Evolutionary conservation across 64 coral and sea anemone species (phyloP), one percentile per base, ranked within the genome.

Genomic region (Montipora sp.): DNA sequence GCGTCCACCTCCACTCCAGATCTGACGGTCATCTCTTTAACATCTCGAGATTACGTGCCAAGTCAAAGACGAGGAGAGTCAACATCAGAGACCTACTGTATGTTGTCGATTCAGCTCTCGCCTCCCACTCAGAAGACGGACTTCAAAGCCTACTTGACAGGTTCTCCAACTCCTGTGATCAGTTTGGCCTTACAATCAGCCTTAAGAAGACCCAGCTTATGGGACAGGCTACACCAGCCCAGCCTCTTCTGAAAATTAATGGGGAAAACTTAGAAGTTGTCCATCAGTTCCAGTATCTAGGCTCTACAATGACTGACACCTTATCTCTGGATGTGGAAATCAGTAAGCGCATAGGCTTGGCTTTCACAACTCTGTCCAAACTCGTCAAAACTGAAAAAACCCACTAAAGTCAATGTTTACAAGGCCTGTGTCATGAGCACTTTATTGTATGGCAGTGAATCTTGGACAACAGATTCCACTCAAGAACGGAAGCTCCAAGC

Each of bases 1-100:
- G 36, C 36, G 36, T 36, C 36, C 36, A 36, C 36, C 36, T 36
- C 36, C 36, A 36, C 79, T 16, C 47, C 47, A 60, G 58, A 61
- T 61, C 80, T 14, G 53, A 83, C 48, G 80, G 80, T 19, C 23
- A 23, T 4, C 80, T 83, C 61, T 83, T 65, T 12, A 83, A 83
- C 61, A 19, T 83, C 23, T 36, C 55, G 20, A 61, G 80, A 83
- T 19, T 83, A 61, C 61, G 21, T 43, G 80, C 58, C 2, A 83
- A 63, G 16, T 44, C 80, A 18, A 79, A 79, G 13, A 44, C 46
- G 7, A 6, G 16, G n/a, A 18, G 0, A 19, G 9, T 71, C 67
- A 19, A 19, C 67, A 36, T 36, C 2, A 6, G 47, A 79, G 5
- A 51, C 36, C 36, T 36, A 36, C 36, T 36, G 36, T 36, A 36